phyloP scores from a whole-genome alignment of 2,888 invertebrate genomes.

The Xylota segnis region DNA sequence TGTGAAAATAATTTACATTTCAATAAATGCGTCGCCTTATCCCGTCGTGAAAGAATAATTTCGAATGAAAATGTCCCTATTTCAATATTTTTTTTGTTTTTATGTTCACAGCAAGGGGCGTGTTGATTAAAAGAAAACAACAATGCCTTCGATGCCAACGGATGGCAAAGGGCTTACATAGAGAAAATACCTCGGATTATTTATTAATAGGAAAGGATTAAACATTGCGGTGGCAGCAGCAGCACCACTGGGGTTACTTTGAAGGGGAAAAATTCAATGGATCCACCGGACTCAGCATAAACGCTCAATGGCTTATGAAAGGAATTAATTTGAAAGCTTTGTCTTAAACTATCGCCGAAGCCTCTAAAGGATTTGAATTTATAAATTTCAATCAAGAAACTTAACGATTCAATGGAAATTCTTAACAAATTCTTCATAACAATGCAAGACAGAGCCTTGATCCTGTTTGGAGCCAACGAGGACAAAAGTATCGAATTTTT shows the following conservation, averaged over 20 bases:
- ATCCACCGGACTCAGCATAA: constrained; percentile 4
- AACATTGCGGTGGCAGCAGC: not conserved
- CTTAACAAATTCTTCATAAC: not conserved
- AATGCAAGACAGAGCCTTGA: not conserved
- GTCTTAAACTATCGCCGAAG: constrained; percentile 10
- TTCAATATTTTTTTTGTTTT: constrained; percentile 5
- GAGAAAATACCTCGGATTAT: constrained; percentile 20
- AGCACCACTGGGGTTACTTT: not conserved
- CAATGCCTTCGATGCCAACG: not conserved
- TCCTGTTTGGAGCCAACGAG: not conserved
- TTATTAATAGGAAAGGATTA: constrained; percentile 44
- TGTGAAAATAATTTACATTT: constrained; percentile 58
- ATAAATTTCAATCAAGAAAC: constrained; percentile 24
- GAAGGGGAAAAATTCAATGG: not conserved
- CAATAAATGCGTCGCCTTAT: constrained; percentile 37
- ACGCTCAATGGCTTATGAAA: constrained; percentile 10
- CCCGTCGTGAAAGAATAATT: constrained; percentile 27
- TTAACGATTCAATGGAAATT: constrained; percentile 17
- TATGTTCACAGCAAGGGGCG: constrained; percentile 31
- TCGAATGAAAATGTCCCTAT: constrained; percentile 26
- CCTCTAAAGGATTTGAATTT: constrained; percentile 3
- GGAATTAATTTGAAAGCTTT: constrained; percentile 6
- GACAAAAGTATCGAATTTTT: constrained; percentile 23
- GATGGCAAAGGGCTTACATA: constrained; percentile 6
- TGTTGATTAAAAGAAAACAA: constrained; percentile 53